Conservation (phyloP, 2,888 invertebrate species). For the Unio pictorum region DNA sequence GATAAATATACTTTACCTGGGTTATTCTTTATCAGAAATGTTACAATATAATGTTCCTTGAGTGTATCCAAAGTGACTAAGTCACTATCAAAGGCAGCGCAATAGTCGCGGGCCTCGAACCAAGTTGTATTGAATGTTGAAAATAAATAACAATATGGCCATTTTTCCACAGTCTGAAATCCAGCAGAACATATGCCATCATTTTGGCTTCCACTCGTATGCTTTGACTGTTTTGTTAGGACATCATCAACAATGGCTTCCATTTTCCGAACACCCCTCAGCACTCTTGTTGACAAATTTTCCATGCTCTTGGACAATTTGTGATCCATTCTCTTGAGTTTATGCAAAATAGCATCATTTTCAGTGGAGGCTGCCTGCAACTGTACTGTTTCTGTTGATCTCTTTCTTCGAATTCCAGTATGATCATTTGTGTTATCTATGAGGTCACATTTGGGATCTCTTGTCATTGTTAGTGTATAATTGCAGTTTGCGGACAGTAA, state of each 20-base stretch:
- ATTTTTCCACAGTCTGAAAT: slow-evolving; percentile 51
- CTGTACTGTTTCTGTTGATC: slow-evolving; percentile 6
- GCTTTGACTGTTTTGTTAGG: slow-evolving; percentile 6
- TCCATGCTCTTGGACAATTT: slow-evolving; percentile 40
- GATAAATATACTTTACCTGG: slow-evolving; percentile 37
- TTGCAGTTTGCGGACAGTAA: no score
- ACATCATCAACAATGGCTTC: slow-evolving; percentile 30
- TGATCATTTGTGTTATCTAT: no score
- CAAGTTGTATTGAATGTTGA: slow-evolving; percentile 61
- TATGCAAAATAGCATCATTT: slow-evolving; percentile 10
- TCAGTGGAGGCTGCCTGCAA: background rate
- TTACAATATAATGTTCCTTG: slow-evolving; percentile 59
- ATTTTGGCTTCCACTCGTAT: background rate
- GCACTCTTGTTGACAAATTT: slow-evolving; percentile 36
- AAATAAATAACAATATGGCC: slow-evolving; percentile 59
- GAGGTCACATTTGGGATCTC: no score
- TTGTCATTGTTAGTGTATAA: no score
- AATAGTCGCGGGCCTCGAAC: slow-evolving; percentile 63
- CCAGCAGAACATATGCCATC: slow-evolving; percentile 49
- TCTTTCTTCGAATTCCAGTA: background rate
- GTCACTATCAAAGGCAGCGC: slow-evolving; percentile 58
- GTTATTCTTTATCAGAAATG: slow-evolving; percentile 59
- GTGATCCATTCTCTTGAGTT: slow-evolving; percentile 29
- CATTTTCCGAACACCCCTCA: slow-evolving; percentile 53
- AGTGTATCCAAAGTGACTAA: slow-evolving; percentile 54